Evolutionary conservation across 1,140 invertebrate genomes (phyloP).

Genomic region (Drosophila bifasciata): DNA sequence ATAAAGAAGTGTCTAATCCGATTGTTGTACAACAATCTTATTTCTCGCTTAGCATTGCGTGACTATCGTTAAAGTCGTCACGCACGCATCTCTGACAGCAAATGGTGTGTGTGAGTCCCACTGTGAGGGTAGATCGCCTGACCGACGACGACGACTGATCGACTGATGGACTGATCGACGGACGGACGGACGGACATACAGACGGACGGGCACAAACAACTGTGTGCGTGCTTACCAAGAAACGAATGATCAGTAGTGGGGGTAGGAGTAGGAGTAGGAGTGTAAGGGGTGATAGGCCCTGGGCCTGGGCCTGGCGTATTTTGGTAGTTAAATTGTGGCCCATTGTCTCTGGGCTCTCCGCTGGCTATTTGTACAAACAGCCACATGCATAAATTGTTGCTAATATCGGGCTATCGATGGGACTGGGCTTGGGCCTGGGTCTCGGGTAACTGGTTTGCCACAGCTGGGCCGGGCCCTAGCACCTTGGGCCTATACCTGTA

Average conservation of each 20-base stretch:
- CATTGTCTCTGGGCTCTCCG: slow-evolving; percentile 60
- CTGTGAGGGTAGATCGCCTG: slow-evolving; percentile 23
- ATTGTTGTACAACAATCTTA: too few species aligned
- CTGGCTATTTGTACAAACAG: slow-evolving; percentile 63
- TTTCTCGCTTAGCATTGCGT: too few species aligned
- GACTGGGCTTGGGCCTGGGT: slow-evolving; percentile 16
- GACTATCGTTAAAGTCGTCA: too few species aligned
- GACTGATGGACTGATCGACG: slow-evolving; percentile 7
- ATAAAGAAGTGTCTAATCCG: too few species aligned
- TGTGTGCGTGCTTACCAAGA: slow-evolving; percentile 71
- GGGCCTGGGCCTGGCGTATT: slow-evolving; percentile 60
- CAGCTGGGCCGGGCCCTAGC: slow-evolving; percentile 60
- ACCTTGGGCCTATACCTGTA: slow-evolving; percentile 33
- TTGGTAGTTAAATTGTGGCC: slow-evolving; percentile 75
- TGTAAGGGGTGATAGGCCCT: too few species aligned
- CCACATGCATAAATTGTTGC: slow-evolving; percentile 76
- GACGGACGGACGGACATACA: background rate
- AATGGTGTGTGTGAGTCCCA: slow-evolving; percentile 41
- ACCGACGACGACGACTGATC: slow-evolving; percentile 4
- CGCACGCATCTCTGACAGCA: slow-evolving; percentile 18
- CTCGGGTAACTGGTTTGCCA: slow-evolving; percentile 19
- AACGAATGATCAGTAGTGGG: slow-evolving; percentile 6
- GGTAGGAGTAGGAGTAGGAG: background rate
- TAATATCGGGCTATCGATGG: slow-evolving; percentile 61
- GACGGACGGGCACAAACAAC: slow-evolving; percentile 15